Percentiles rank a stretch among this genome's conserved stretches.
Conservation (phyloP, 1,140 invertebrate species). For the Anadara kagoshimensis region DNA sequence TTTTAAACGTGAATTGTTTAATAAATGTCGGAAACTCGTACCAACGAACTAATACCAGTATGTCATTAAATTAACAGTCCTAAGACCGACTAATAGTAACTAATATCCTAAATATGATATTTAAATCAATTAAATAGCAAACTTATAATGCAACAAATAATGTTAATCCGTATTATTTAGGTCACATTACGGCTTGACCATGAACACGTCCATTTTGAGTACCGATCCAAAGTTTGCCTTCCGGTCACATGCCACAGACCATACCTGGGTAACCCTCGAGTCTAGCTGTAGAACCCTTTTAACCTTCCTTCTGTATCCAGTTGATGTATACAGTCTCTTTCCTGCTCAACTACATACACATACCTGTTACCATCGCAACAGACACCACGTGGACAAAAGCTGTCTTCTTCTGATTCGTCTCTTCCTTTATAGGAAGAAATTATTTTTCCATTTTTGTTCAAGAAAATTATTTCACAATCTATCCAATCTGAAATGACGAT, state of each 20-base stretch:
- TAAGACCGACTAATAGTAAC: too few species aligned
- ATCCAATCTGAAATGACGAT: slow-evolving; percentile 15
- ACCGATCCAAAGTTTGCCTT: slow-evolving; percentile 9
- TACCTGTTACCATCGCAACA: slow-evolving; percentile 1
- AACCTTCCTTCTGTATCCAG: neutral
- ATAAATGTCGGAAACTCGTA: too few species aligned
- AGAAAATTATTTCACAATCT: neutral
- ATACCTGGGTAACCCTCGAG: neutral
- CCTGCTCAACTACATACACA: slow-evolving; percentile 2
- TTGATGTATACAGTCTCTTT: neutral
- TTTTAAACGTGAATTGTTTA: too few species aligned
- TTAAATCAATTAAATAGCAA: too few species aligned
- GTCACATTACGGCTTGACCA: neutral
- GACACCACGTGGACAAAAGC: slow-evolving; percentile 12
- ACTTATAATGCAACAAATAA: too few species aligned
- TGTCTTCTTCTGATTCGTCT: neutral
- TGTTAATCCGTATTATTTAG: too few species aligned
- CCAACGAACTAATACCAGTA: too few species aligned
- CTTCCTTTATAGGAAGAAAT: slow-evolving; percentile 6
- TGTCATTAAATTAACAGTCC: too few species aligned
- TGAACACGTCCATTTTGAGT: slow-evolving; percentile 1
- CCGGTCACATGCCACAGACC: neutral
- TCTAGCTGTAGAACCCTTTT: neutral
- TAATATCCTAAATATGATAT: too few species aligned
- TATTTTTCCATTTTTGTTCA: slow-evolving; percentile 2